Percentiles rank a stretch among this genome's conserved stretches.
Evolutionary conservation across 2,797 vertebrate genomes (phyloP).

Genomic region (Antennarius maculatus): DNA sequence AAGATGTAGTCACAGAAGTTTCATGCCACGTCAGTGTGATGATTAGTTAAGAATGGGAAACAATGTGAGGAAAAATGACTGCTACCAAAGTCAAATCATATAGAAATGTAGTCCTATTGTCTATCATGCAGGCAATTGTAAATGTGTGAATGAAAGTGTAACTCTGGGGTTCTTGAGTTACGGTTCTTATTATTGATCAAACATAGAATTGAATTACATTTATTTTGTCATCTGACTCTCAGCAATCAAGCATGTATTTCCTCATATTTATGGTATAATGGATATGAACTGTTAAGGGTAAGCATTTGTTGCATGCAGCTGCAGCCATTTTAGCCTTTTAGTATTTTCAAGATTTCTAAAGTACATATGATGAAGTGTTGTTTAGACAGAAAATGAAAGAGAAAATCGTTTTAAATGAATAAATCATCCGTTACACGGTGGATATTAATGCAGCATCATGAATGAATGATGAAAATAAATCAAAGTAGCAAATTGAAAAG

Average conservation of each 20-base stretch:
- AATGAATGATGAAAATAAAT: conserved; percentile 58
- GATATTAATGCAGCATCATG: conserved; percentile 38
- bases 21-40: too few species aligned
- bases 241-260: too few species aligned
- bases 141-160: not conserved
- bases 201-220: too few species aligned
- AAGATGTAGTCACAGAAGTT: too few species aligned
- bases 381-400: conserved; percentile 18
- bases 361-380: not conserved
- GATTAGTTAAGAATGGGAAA: not conserved
- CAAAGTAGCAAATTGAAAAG: conserved; percentile 30
- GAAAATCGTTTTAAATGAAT: conserved; percentile 28
- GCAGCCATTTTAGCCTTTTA: not conserved
- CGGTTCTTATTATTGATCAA: too few species aligned
- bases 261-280: conserved; percentile 5
- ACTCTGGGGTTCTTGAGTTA: not conserved
- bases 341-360: conserved; percentile 32
- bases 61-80: not conserved
- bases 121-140: not conserved
- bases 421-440: conserved; percentile 29
- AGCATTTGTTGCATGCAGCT: not conserved
- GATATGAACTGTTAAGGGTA: not conserved
- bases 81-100: not conserved
- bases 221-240: too few species aligned
- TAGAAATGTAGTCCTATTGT: not conserved